Evolutionary conservation across 1,140 invertebrate genomes (phyloP).

Genomic region (Monomorium pharaonis): DNA sequence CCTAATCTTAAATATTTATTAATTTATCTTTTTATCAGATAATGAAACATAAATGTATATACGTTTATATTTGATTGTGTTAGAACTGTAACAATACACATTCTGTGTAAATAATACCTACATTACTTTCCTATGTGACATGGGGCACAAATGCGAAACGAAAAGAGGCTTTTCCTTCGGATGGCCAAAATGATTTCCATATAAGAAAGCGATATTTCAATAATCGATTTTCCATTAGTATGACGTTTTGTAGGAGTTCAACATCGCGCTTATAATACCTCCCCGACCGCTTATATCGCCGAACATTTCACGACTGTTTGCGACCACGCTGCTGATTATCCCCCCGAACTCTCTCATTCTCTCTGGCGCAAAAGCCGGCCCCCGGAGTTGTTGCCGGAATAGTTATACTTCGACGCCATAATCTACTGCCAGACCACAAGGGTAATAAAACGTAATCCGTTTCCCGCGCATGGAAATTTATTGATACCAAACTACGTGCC

Average conservation of each 20-base stretch:
- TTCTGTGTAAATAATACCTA: neutral
- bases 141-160: neutral
- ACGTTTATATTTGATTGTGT: neutral
- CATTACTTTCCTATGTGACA: neutral
- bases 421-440: conserved; percentile 64
- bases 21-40: neutral
- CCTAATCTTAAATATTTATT: neutral
- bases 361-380: conserved; percentile 21
- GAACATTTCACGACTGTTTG: conserved; percentile 63
- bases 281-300: conserved; percentile 46
- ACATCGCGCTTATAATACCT: conserved; percentile 6
- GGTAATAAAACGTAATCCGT: conserved; percentile 73
- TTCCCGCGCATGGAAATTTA: conserved; percentile 67
- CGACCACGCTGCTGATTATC: conserved; percentile 65
- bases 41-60: neutral
- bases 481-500: conserved; percentile 57
- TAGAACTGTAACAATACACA: neutral
- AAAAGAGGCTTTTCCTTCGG: neutral
- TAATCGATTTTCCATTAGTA: conserved; percentile 64
- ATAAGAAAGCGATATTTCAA: conserved; percentile 58
- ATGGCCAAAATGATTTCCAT: neutral
- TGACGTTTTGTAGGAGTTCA: conserved; percentile 58
- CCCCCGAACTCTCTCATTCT: conserved; percentile 24
- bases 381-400: conserved; percentile 58
- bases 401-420: conserved; percentile 68